Percentiles rank a stretch among this genome's conserved stretches.
Conservation (phyloP, 2,888 invertebrate species). For the Graphium colonna region DNA sequence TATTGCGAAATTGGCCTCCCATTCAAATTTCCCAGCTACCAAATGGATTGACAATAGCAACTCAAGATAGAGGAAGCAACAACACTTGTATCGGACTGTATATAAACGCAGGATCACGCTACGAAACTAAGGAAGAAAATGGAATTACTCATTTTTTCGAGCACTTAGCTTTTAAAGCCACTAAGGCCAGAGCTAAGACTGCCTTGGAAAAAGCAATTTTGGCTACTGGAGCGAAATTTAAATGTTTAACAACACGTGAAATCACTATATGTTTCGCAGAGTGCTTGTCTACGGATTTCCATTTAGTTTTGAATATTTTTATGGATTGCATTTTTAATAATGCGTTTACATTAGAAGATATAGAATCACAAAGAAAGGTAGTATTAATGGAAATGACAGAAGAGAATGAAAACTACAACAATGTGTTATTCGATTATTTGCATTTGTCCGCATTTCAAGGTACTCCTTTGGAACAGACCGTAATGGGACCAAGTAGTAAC, state of each 20-base stretch:
- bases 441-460: conserved; percentile 68
- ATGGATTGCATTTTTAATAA: conserved; percentile 95
- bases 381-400: conserved; percentile 57
- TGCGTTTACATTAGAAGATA: conserved; percentile 60
- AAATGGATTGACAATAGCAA: conserved; percentile 94
- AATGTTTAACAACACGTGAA: conserved; percentile 97
- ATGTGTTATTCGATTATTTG: conserved; percentile 60
- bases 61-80: conserved; percentile 93
- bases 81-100: conserved; percentile 51
- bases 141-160: conserved; percentile 66
- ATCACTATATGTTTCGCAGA: conserved; percentile 98
- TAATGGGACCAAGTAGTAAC: conserved; percentile 85
- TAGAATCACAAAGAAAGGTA: conserved; percentile 51
- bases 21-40: conserved; percentile 87
- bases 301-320: conserved; percentile 93
- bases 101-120: conserved; percentile 56
- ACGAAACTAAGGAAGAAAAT: conserved; percentile 49
- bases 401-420: conserved; percentile 48
- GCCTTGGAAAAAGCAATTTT: conserved; percentile 95
- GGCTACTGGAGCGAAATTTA: conserved; percentile 96
- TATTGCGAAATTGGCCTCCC: conserved; percentile 85
- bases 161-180: conserved; percentile 72
- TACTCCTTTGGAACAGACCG: conserved; percentile 55
- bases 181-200: conserved; percentile 89
- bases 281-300: conserved; percentile 92